phyloP scores from a whole-genome alignment of 2,797 vertebrate species.

The Acrocephalus scirpaceus region DNA sequence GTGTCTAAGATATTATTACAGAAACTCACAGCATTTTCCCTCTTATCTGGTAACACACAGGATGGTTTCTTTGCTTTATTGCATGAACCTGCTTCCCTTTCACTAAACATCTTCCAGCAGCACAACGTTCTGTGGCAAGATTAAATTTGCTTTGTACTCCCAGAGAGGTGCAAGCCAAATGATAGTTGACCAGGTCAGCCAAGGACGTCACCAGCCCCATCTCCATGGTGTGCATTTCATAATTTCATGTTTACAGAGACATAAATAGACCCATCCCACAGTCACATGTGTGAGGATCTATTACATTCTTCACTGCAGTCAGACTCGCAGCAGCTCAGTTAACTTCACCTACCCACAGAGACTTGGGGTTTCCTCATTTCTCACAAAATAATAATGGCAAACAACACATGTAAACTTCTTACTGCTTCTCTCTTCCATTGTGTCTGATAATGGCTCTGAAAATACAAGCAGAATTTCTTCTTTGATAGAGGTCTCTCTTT shows the following conservation, averaged over 20 bases:
- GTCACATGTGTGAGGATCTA: slow-evolving; percentile 52
- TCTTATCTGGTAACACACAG: not conserved
- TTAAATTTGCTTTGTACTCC: not conserved
- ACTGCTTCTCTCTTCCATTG: not conserved
- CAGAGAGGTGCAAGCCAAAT: not conserved
- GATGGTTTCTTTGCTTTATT: not conserved
- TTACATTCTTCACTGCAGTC: slow-evolving; percentile 18
- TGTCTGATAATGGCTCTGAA: not conserved
- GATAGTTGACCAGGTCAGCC: not conserved
- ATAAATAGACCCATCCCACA: slow-evolving; percentile 59
- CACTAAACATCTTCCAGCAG: not conserved
- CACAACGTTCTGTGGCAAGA: not conserved
- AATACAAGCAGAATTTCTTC: not conserved
- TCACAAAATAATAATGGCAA: not conserved
- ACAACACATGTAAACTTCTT: fast-evolving
- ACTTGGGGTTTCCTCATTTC: not conserved
- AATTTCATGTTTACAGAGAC: slow-evolving; percentile 50
- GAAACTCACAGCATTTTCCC: not conserved
- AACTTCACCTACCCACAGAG: not conserved
- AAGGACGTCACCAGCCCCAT: slow-evolving; percentile 1
- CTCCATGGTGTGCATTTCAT: not conserved
- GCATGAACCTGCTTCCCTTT: not conserved
- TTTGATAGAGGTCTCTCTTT: not conserved
- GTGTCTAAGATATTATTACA: not conserved
- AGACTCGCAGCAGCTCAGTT: not conserved